Evolutionary conservation across 1,140 invertebrate species (phyloP).

Genomic region (Orchestia grillus): DNA sequence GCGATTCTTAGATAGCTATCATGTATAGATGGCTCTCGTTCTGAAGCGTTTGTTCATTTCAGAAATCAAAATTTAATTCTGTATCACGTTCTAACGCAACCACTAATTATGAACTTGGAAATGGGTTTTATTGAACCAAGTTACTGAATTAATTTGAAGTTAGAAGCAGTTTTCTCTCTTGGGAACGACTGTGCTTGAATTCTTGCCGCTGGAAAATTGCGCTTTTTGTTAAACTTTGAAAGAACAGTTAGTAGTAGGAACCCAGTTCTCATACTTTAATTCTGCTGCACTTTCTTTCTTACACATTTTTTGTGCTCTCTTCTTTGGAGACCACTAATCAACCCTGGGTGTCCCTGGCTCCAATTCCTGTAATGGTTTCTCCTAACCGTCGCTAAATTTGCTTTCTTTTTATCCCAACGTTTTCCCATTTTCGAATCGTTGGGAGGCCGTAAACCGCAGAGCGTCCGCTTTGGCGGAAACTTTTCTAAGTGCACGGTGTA

Average conservation of each 20-base stretch:
- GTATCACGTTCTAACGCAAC: background rate
- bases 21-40: background rate
- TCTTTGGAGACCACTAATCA: background rate
- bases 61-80: background rate
- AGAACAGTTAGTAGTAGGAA: background rate
- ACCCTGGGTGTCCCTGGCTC: constrained; percentile 2
- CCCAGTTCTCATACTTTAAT: background rate
- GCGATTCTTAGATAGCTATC: background rate
- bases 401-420: background rate
- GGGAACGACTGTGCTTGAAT: too few relatives aligned
- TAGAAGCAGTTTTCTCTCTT: background rate
- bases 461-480: background rate
- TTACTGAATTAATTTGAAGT: background rate
- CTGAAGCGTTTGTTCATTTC: background rate
- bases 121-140: background rate
- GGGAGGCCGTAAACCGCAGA: background rate
- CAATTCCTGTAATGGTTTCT: constrained; percentile 20
- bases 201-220: background rate
- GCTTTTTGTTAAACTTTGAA: background rate
- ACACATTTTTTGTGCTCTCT: background rate
- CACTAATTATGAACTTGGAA: background rate
- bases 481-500: background rate
- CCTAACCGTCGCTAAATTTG: background rate
- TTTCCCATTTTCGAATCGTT: background rate
- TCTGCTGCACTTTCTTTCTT: background rate